phyloP scores from a whole-genome alignment of 1,140 invertebrate species.

The Papilio polyxenes region DNA sequence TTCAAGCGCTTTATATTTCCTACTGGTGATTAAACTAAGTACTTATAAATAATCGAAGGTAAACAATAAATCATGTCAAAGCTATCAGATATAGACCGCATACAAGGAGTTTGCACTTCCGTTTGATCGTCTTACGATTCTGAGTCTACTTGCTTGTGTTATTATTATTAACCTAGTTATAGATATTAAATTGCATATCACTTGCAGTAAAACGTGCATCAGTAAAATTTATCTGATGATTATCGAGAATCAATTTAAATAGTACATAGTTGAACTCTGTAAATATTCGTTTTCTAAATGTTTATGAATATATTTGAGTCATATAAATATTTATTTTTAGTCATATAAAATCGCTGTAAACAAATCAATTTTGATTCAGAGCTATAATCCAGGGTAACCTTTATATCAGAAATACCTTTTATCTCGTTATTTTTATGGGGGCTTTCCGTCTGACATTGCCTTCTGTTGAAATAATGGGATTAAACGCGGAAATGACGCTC shows the following conservation, averaged over 20 bases:
- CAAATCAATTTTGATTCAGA: too few relatives aligned
- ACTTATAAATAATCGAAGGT: not conserved
- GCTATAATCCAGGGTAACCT: too few relatives aligned
- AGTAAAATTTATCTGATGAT: too few relatives aligned
- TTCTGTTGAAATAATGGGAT: conserved; percentile 13
- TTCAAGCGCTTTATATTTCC: too few relatives aligned
- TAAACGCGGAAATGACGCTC: not conserved
- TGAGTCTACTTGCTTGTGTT: not conserved
- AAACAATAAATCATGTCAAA: not conserved
- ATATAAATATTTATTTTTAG: too few relatives aligned
- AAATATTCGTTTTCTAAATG: too few relatives aligned
- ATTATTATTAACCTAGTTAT: not conserved
- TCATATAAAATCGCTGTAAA: not conserved
- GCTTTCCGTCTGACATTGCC: conserved; percentile 3
- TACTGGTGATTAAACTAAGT: too few relatives aligned
- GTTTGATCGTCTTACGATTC: not conserved
- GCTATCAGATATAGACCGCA: not conserved
- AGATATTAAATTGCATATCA: not conserved
- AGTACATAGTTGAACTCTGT: too few relatives aligned
- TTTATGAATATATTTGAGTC: too few relatives aligned
- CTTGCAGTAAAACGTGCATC: too few relatives aligned
- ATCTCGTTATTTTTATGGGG: too few relatives aligned
- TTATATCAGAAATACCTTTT: too few relatives aligned
- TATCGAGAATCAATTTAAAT: not conserved
- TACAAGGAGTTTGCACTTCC: not conserved